Evolutionary conservation across 2,888 invertebrate genomes (phyloP).

Genomic region (Aphidoletes aphidimyza): DNA sequence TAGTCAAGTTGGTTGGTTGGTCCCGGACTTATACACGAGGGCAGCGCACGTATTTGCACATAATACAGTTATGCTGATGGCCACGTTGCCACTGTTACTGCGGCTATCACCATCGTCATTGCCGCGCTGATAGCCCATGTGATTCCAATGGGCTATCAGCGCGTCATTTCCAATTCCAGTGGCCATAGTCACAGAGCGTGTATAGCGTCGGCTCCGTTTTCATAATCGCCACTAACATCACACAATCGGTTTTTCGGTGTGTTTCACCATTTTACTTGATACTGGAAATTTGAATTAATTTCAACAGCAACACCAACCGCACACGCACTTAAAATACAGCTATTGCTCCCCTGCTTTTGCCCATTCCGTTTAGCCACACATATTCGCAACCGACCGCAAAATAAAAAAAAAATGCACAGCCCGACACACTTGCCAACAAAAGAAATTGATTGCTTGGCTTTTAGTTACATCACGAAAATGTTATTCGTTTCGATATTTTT

Average conservation of each 20-base stretch:
- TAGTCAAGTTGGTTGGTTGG: neutral
- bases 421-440: neutral
- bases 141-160: too few species aligned
- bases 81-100: too few species aligned
- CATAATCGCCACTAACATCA: conserved; percentile 14
- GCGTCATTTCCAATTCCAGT: neutral
- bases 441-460: conserved; percentile 47
- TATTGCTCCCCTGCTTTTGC: too few species aligned
- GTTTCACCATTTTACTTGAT: neutral
- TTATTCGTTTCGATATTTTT: neutral
- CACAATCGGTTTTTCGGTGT: neutral
- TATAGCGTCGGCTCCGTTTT: neutral
- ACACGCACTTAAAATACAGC: neutral
- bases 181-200: too few species aligned
- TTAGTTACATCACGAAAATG: conserved; percentile 13
- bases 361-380: neutral
- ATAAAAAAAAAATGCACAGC: neutral
- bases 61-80: neutral
- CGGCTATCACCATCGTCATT: too few species aligned
- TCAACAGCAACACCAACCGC: neutral
- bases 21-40: neutral
- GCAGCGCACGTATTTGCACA: neutral
- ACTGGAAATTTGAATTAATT: conserved; percentile 25
- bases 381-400: neutral
- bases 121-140: neutral